These are phyloP conservation scores for Synergus gifuensis DNA, from an alignment of 2,888 invertebrate species.

Conservation along the genomic window DNA sequence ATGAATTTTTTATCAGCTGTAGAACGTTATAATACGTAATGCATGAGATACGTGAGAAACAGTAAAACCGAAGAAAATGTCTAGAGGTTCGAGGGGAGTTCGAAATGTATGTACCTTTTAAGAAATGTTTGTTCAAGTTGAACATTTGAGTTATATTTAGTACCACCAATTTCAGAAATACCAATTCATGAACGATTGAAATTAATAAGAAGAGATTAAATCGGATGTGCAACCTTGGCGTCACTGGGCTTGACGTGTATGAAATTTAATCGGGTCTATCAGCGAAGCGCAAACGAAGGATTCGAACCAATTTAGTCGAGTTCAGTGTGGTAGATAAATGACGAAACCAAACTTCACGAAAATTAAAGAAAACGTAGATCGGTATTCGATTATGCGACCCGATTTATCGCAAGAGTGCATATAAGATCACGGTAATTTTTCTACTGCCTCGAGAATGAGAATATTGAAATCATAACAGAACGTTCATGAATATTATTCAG, in stretches of 20 bases:
- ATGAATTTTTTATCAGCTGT: slow-evolving; percentile 18
- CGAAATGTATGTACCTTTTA: slow-evolving; percentile 21
- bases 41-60: slow-evolving; percentile 52
- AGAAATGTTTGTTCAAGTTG: slow-evolving; percentile 11
- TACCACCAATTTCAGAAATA: not conserved
- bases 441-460: slow-evolving; percentile 62
- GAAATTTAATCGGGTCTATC: slow-evolving; percentile 50
- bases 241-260: not conserved
- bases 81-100: not conserved
- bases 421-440: slow-evolving; percentile 67
- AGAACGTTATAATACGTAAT: slow-evolving; percentile 44
- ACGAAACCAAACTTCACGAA: not conserved
- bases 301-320: slow-evolving; percentile 27
- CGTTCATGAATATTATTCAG: slow-evolving; percentile 75
- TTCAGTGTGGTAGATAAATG: slow-evolving; percentile 3
- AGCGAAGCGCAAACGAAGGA: slow-evolving; percentile 47
- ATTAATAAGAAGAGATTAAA: not conserved
- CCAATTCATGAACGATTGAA: not conserved
- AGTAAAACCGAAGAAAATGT: slow-evolving; percentile 29
- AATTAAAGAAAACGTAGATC: slow-evolving; percentile 38
- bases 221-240: not conserved
- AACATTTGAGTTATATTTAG: slow-evolving; percentile 8
- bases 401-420: slow-evolving; percentile 61
- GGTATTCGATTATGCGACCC: slow-evolving; percentile 63
- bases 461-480: slow-evolving; percentile 74